phyloP scores from a whole-genome alignment of 2,113 vertebrate species.

The Monarcha castaneiventris region DNA sequence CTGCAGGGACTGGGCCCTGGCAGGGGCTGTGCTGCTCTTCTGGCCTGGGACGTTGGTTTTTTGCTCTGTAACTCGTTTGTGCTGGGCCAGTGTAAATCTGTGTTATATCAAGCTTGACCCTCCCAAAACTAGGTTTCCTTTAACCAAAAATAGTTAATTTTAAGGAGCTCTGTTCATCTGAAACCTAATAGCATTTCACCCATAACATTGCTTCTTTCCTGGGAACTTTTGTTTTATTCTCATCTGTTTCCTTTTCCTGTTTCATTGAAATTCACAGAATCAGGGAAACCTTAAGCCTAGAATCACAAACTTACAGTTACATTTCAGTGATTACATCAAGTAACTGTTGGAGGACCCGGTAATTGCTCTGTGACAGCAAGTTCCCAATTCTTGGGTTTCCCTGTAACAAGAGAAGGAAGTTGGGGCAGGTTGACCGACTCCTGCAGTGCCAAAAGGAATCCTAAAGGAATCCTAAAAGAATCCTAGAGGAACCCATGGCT shows the following conservation, averaged over 20 bases:
- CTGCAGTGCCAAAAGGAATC: not conserved
- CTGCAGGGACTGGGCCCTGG: fast-evolving
- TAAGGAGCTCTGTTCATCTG: not conserved
- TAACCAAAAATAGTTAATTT: not conserved
- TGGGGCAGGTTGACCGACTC: not conserved
- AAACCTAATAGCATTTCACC: not conserved
- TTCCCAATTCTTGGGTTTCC: not conserved
- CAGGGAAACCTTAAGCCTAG: fast-evolving
- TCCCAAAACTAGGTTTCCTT: not conserved
- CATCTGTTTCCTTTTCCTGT: not conserved
- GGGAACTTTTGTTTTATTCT: not conserved
- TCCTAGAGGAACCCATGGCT: not conserved
- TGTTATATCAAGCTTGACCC: not conserved
- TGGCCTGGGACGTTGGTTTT: fast-evolving
- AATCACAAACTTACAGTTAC: not conserved
- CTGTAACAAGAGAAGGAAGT: not conserved
- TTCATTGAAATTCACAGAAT: not conserved
- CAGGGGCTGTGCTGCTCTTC: not conserved
- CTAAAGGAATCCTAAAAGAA: not conserved
- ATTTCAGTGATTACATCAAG: not conserved
- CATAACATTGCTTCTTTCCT: not conserved
- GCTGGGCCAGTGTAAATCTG: not conserved
- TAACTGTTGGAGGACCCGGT: not conserved
- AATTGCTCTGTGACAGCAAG: not conserved
- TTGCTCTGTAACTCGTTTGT: fast-evolving